Evolutionary conservation across 1,140 invertebrate species (phyloP).

Genomic region (Calycopis cecrops): DNA sequence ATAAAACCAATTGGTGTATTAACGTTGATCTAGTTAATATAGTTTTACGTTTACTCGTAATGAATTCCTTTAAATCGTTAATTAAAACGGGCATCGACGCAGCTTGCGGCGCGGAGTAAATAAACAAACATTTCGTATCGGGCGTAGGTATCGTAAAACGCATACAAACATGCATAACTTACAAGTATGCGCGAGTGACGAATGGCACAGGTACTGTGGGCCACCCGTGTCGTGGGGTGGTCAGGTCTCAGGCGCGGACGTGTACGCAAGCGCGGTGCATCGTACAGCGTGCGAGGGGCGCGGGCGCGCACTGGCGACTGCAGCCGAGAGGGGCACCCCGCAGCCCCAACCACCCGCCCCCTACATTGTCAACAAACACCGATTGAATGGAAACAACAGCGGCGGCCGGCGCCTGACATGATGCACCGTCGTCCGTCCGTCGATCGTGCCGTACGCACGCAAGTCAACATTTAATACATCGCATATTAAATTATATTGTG

Average conservation of each 20-base stretch:
- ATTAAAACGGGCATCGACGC: background rate
- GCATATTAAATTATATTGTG: no score
- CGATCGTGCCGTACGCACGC: no score
- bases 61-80: slow-evolving; percentile 1
- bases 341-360: slow-evolving; percentile 36
- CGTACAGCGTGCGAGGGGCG: slow-evolving; percentile 64
- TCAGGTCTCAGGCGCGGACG: slow-evolving; percentile 6
- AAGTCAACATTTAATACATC: no score
- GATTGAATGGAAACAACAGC: slow-evolving; percentile 66
- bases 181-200: slow-evolving; percentile 36
- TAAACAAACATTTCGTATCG: slow-evolving; percentile 47
- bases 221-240: slow-evolving; percentile 17
- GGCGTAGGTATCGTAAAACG: slow-evolving; percentile 42
- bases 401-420: slow-evolving; percentile 29
- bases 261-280: slow-evolving; percentile 29
- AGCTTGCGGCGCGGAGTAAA: slow-evolving; percentile 35
- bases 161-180: slow-evolving; percentile 61
- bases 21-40: background rate
- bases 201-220: slow-evolving; percentile 26
- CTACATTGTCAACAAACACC: slow-evolving; percentile 60
- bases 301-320: slow-evolving; percentile 58
- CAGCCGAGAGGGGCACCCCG: slow-evolving; percentile 45
- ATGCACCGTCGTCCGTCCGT: slow-evolving; percentile 17
- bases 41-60: slow-evolving; percentile 4
- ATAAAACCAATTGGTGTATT: slow-evolving; percentile 5